Evolutionary conservation across 1,140 invertebrate species (phyloP), one percentile per base, ranked within the genome.

Genomic region (Acyrthosiphon pisum): DNA sequence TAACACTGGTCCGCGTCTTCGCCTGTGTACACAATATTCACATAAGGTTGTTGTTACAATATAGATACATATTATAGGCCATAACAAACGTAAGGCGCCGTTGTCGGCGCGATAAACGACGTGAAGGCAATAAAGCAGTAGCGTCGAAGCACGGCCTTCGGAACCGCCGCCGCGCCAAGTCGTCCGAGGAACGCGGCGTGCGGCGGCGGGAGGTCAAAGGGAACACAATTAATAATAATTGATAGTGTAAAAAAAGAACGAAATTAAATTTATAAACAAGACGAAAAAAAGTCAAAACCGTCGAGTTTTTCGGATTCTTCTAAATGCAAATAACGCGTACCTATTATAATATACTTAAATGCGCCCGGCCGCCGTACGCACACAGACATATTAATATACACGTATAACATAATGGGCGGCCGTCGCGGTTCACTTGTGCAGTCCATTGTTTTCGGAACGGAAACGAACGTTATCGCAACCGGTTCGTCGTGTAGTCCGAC

Each of bases 381-480:
- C 60, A n/a, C 60, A 76, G 18, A 76, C 60, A 14, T 76, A n/a
- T n/a, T n/a, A 76, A 68, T 68, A 30, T n/a, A 68, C 60, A 68
- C 26, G 26, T 68, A 68, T 30, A 68, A 41, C 41, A 41, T 76
- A 76, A 76, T 76, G 14, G 22, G 22, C 50, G 48, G 76, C 81
- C 48, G 91, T 84, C 41, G 7, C 91, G 91, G 76, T 93, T 86
- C 91, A 93, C 91, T 93, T 50, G 91, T 23, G 41, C 76, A n/a
- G 91, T 30, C 91, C 91, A 93, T 93, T 93, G 91, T 93, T 86
- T 93, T 86, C 91, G 91, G 35, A 93, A 93, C 91, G 91, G 91
- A 93, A 93, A 93, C 91, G 81, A 93, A 93, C 81, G 91, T 93
- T 93, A 93, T 93, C 91, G 91, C 91, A 93, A 53, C 91, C 81